Evolutionary conservation across 2,113 vertebrate species (phyloP), one percentile per base, ranked within the genome.

Genomic region (Crypturellus undulatus): DNA sequence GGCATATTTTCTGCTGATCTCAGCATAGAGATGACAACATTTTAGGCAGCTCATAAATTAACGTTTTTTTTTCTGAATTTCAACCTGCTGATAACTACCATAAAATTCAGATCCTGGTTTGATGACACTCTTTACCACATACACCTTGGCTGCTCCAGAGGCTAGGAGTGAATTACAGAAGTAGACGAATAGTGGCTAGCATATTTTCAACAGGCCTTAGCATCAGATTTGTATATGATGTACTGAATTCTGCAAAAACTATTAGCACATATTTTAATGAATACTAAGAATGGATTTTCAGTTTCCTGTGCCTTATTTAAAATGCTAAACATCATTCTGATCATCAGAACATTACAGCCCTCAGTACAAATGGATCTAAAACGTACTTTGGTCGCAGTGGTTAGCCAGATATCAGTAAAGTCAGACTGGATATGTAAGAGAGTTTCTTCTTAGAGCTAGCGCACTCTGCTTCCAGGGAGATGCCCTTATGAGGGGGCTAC

Each of bases 341-440:
- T 32, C 10, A 7, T 4, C 3, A 6, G 25, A 18, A 34, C 1
- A 1, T 19, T 40, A 11, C 42, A 59, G 32, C 18, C 36, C 18
- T 60, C 30, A 12, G 12, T 40, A 25, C 4, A 69, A 59, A 60
- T 26, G 45, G 18, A 16, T 45, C 60, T 16, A 18, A 7, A 1
- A 2, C 4, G 3, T 72, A 32, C 15, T 5, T 62, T n/a, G 56
- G 32, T 45, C 30, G 6, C 59, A 18, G 4, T 28, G 58, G 7
- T 42, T 38, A 47, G 6, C 34, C 45, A 45, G 52, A 62, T 67
- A 47, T n/a, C 2, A 2, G 20, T 24, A 25, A 70, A 79, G 32
- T 22, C 36, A 73, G 42, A 16, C 28, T 32, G 10, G 12, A 58
- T 10, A 21, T 20, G 6, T 58, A 15, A 58, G 79, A 76, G 38